phyloP scores from a whole-genome alignment of 2,113 vertebrate species.

The Aepyceros melampus region DNA sequence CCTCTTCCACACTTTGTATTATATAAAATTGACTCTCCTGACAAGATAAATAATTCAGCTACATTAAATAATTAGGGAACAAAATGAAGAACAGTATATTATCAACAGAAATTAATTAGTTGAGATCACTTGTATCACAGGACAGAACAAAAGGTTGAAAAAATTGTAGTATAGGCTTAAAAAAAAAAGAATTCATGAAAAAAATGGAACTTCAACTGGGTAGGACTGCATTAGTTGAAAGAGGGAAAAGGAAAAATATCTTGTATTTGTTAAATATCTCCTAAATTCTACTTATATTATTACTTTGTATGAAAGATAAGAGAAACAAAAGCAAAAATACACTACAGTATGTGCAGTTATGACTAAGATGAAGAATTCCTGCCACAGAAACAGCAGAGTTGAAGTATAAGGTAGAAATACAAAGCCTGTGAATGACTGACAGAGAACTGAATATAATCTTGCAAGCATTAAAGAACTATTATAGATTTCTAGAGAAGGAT shows the following conservation, averaged over 20 bases:
- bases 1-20: background rate
- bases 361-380: background rate
- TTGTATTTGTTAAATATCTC: background rate
- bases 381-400: background rate
- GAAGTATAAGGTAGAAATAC: background rate
- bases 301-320: background rate
- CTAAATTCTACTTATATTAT: background rate
- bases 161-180: background rate
- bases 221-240: background rate
- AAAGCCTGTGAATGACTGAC: background rate
- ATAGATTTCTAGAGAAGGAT: background rate
- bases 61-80: background rate
- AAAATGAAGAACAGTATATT: background rate
- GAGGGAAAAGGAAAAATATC: background rate
- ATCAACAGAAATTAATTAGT: background rate
- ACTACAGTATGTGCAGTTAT: background rate
- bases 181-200: background rate
- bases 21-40: background rate
- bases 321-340: slow-evolving; percentile 32
- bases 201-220: background rate
- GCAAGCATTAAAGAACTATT: background rate
- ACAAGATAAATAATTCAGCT: background rate
- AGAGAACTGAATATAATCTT: background rate
- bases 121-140: background rate
- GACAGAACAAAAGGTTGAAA: background rate